phyloP scores from a whole-genome alignment of 2,797 vertebrate species.

The Alauda arvensis region DNA sequence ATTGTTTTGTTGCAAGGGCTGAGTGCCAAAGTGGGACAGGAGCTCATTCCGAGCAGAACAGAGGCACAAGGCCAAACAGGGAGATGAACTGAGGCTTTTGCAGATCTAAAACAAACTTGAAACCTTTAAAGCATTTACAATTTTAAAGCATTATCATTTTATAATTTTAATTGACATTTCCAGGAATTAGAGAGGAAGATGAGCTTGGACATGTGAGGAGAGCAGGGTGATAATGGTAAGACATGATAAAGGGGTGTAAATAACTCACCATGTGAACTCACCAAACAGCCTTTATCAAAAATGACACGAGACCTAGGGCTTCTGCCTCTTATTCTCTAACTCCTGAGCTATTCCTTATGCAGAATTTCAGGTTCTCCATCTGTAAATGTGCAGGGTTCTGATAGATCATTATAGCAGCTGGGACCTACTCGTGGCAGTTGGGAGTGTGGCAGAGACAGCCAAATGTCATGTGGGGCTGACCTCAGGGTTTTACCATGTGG shows the following conservation, averaged over 20 bases:
- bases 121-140: not conserved
- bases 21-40: not conserved
- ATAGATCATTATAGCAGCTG: not conserved
- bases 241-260: not conserved
- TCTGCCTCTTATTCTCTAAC: not conserved
- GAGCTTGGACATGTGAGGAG: not conserved
- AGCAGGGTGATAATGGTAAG: not conserved
- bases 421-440: fast-evolving
- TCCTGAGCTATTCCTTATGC: not conserved
- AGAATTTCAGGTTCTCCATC: not conserved
- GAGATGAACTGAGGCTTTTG: not conserved
- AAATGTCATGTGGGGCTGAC: not conserved
- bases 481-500: not conserved
- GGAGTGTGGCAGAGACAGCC: not conserved
- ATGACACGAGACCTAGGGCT: not conserved
- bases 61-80: not conserved
- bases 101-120: not conserved
- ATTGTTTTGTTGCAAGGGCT: not conserved
- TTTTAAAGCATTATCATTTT: not conserved
- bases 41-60: not conserved
- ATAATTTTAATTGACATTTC: not conserved
- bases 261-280: not conserved
- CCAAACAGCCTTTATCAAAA: not conserved
- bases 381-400: not conserved
- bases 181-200: not conserved